phyloP scores from a whole-genome alignment of 2,797 vertebrate genomes.

The Thalassophryne amazonica region DNA sequence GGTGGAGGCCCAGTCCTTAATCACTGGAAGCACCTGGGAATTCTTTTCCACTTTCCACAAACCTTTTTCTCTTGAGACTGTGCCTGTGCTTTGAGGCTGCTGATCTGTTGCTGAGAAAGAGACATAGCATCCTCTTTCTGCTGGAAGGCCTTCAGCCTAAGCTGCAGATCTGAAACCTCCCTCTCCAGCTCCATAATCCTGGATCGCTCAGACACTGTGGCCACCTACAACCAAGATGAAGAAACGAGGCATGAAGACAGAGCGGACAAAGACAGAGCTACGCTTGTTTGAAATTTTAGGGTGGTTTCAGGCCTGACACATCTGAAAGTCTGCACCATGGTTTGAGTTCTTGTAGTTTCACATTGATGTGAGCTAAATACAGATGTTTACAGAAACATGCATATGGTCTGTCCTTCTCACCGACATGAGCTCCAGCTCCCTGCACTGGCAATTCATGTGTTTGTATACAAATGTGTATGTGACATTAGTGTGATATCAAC shows the following conservation, averaged over 20 bases:
- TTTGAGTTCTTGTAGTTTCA: no score
- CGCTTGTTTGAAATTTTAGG: no score
- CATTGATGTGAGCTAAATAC: no score
- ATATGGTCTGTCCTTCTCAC: no score
- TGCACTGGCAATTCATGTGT: no score
- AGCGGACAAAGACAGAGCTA: background rate
- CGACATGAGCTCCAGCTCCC: no score
- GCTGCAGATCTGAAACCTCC: slow-evolving; percentile 88
- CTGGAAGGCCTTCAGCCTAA: slow-evolving; percentile 83
- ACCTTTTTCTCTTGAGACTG: slow-evolving; percentile 82
- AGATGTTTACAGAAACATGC: no score
- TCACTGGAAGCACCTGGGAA: background rate
- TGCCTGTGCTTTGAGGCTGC: slow-evolving; percentile 82
- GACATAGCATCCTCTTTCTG: slow-evolving; percentile 76
- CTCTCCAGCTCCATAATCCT: slow-evolving; percentile 97
- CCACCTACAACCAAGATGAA: slow-evolving; percentile 77
- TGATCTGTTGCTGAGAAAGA: slow-evolving; percentile 85
- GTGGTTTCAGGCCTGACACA: no score
- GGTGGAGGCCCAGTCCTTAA: background rate
- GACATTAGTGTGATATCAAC: no score
- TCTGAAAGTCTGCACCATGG: no score
- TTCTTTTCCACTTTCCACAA: slow-evolving; percentile 10
- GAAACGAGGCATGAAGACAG: slow-evolving; percentile 1
- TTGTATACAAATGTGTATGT: no score
- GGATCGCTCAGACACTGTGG: slow-evolving; percentile 95